Conservation (phyloP, 2,888 invertebrate species). For the Drosophila ustulata region DNA sequence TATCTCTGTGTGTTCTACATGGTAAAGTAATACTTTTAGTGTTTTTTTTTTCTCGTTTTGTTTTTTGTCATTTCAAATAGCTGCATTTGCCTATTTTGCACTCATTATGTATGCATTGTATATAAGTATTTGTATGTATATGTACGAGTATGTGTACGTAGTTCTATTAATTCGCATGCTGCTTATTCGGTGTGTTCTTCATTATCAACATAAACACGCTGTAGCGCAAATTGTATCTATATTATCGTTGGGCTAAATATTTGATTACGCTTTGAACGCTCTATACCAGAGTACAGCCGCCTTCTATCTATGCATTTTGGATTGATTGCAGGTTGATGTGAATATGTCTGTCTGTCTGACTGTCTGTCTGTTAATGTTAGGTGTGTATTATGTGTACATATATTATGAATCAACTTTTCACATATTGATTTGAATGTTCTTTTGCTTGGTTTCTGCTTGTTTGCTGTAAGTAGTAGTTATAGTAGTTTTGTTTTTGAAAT, state of each 20-base stretch:
- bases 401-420: conserved; percentile 47
- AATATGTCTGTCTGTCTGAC: conserved; percentile 20
- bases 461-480: conserved; percentile 29
- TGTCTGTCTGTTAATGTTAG: conserved; percentile 22
- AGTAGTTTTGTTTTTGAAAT: conserved; percentile 57
- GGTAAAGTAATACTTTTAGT: conserved; percentile 77
- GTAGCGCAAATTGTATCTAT: conserved; percentile 69
- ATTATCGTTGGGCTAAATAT: conserved; percentile 84
- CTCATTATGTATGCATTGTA: conserved; percentile 27
- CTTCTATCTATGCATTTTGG: conserved; percentile 44
- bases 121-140: conserved; percentile 33
- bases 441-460: conserved; percentile 15
- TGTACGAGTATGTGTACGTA: conserved; percentile 52
- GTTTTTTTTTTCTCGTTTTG: conserved; percentile 16
- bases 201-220: conserved; percentile 69
- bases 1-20: conserved; percentile 66
- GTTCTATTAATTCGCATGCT: conserved; percentile 73
- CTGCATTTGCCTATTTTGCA: conserved; percentile 59
- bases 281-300: conserved; percentile 50
- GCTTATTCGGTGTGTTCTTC: conserved; percentile 72
- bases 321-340: conserved; percentile 45
- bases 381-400: conserved; percentile 31
- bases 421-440: conserved; percentile 27
- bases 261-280: conserved; percentile 77
- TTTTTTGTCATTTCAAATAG: conserved; percentile 50